Evolutionary conservation across 1,140 invertebrate genomes (phyloP), one percentile per base, ranked within the genome.

Genomic region (Sinella curviseta): DNA sequence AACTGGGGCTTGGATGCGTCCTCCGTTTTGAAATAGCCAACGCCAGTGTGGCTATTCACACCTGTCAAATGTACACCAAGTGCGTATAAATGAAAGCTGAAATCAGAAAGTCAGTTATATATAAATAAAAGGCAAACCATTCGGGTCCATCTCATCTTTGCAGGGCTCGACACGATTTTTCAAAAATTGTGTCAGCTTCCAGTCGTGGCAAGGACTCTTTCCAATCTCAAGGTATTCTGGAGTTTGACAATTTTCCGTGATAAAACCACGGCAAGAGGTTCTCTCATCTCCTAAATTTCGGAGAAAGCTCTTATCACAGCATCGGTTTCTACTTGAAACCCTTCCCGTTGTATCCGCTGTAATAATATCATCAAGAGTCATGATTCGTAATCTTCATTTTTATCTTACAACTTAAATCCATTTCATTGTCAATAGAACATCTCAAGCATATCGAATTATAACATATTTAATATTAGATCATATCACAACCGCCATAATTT

Each of bases 111-210:
- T 30, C 34, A 74, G n/a, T n/a, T n/a, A n/a, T 34, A 74, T 74
- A 14, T 31, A 12, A 34, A 28, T 36, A 8, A 28, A 31, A 28
- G 4, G 2, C 36, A 24, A 76, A 79, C 78, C 75, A 33, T 65
- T 57, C 4, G 79, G 75, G 30, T 60, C 75, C 67, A 80, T 80
- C 28, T 80, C 79, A 30, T 80, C 39, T 74, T 77, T 80, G 28
- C 79, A 80, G 1, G 70, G 55, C 54, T 80, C 79, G 0, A 80
- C 76, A 0, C 75, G 75, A 28, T 77, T 77, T 14, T 75, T 76
- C 28, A 80, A 54, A 57, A 80, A 80, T 16, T 80, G 75, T 0
- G 79, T 31, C n/a, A 80, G 34, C 35, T 80, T 80, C 79, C 79
- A 80, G 28, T 80, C 79, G 1, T 26, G 26, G 33, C 79, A 80